Base-by-base conservation (phyloP, 2,888 invertebrate species). In the Eretmocerus hayati region DNA sequence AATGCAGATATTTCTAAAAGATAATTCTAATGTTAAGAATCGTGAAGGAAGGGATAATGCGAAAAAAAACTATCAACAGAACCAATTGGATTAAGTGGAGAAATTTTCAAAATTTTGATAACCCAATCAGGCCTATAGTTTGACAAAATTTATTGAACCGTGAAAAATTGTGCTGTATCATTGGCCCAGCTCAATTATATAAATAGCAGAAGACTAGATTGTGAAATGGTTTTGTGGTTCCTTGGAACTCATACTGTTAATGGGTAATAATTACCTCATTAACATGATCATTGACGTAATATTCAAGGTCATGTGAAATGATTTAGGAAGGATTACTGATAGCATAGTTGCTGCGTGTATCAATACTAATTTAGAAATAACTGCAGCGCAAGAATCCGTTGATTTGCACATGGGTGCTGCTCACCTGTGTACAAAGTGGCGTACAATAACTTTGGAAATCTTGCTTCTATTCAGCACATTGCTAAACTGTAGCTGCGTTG, bases 1-100 rank as follows among this genome's bases (percentile, higher is more conserved):
- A 58, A 64, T 63, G 67, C 69, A 67, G 69, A 67, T 67, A 67
- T 67, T 69, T 69, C 68, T 67, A 67, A 67, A 59, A 23, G 11
- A 37, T 8, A 52, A 60, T 57, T n/a, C n/a, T n/a, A n/a, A n/a
- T n/a, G n/a, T n/a, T n/a, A 50, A 51, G 53, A 52, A 50, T 50
- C 47, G 51, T 45, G 52, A 42, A 46, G 37, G 46, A 53, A 50
- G 37, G 39, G 35, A 15, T 46, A 41, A 32, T 19, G 18, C 44
- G 38, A 51, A 50, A 52, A 40, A 38, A 39, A 18, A 49, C 30
- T 33, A 13, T 32, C 45, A 15, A 33, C 11, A 16, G 15, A n/a
- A 52, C n/a, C 48, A 50, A 55, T 51, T 44, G 44, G 47, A 48
- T 53, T 46, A 36, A 43, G 52, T 46, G 53, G 37, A 16, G 46